Evolutionary conservation across 2,113 vertebrate species (phyloP).

Genomic region (Antechinus flavipes): DNA sequence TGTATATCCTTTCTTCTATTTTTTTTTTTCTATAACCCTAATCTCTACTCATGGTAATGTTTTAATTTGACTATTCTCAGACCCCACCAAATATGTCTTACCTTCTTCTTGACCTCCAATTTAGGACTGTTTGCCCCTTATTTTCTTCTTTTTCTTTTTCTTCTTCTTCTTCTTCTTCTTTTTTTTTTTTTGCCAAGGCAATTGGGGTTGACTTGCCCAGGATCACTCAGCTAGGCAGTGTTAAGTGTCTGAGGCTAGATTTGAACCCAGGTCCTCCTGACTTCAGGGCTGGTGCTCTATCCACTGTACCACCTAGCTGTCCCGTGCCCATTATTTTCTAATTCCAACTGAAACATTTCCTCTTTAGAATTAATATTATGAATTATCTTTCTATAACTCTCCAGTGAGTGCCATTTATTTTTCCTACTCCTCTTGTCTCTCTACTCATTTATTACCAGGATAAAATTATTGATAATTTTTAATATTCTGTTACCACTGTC

Average conservation of each 20-base stretch:
- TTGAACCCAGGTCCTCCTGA: no score
- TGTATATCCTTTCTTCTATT: background rate
- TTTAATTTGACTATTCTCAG: background rate
- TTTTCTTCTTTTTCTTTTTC: background rate
- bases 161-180: no score
- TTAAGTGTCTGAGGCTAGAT: no score
- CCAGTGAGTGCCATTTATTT: background rate
- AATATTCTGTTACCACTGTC: background rate
- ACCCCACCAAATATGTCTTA: background rate
- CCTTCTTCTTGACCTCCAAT: background rate
- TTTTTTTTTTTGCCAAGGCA: no score
- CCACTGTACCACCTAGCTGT: no score
- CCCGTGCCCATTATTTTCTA: background rate
- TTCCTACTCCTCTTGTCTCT: background rate
- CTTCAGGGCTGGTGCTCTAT: no score
- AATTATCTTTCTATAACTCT: background rate
- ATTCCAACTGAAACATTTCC: background rate
- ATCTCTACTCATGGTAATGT: background rate
- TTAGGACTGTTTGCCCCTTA: background rate
- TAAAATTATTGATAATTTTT: background rate
- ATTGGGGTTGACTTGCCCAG: no score
- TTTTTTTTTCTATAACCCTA: background rate
- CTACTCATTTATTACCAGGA: constrained; percentile 6
- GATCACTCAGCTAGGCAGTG: no score
- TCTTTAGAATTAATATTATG: background rate